Evolutionary conservation across 1,140 invertebrate genomes (phyloP).

Genomic region (Macrotrachela quadricornifera): DNA sequence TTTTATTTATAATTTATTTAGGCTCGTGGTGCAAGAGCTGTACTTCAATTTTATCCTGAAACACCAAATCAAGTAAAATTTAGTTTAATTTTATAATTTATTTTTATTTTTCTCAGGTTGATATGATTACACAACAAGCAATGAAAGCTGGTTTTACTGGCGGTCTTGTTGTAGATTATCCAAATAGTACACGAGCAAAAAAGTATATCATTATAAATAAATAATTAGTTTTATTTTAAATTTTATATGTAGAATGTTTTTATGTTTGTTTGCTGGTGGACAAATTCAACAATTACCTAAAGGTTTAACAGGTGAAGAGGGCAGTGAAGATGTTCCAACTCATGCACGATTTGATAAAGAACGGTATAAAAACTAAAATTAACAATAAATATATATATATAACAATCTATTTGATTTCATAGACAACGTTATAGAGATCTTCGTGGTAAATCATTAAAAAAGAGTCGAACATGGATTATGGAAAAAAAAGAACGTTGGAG

Average conservation of each 20-base stretch:
- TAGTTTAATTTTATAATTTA: not conserved
- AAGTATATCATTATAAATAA: conserved; percentile 25
- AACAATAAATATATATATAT: conserved; percentile 29
- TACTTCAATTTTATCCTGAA: conserved; percentile 97
- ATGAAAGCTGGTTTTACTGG: conserved; percentile 91
- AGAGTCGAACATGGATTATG: conserved; percentile 59
- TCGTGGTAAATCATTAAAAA: conserved; percentile 52
- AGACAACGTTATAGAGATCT: not conserved
- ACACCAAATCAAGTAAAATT: conserved; percentile 51
- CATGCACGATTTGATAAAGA: conserved; percentile 7
- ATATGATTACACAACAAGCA: conserved; percentile 74
- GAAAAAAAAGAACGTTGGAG: conserved; percentile 59
- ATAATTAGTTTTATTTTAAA: no score
- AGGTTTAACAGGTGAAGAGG: conserved; percentile 25
- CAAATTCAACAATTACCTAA: conserved; percentile 29
- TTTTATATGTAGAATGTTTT: conserved; percentile 43
- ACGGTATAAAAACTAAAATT: conserved; percentile 7
- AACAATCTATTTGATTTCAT: conserved; percentile 23
- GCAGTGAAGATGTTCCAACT: conserved; percentile 11
- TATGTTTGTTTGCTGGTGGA: conserved; percentile 78
- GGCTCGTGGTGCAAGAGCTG: conserved; percentile 54
- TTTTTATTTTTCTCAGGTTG: conserved; percentile 36
- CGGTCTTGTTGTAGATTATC: conserved; percentile 78
- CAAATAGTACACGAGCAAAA: conserved; percentile 89
- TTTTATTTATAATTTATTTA: conserved; percentile 21